Conservation (phyloP, 2,888 invertebrate genomes). For the Eilema griseolum region DNA sequence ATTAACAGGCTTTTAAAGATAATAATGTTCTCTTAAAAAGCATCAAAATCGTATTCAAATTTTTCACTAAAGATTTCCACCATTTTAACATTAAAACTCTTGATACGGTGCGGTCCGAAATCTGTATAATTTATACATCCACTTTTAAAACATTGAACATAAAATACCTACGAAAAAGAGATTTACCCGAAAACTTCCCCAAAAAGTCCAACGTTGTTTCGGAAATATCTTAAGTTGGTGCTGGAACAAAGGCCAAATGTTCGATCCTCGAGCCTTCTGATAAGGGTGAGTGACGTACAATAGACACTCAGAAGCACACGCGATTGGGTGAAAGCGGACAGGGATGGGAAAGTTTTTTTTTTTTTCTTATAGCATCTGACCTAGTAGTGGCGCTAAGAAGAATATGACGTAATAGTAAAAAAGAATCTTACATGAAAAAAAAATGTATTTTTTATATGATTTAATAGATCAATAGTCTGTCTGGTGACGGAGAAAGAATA, state of each 20-base stretch:
- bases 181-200: conserved; percentile 14
- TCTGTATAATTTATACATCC: conserved; percentile 19
- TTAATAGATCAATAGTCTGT: too few relatives aligned
- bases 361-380: too few relatives aligned
- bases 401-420: too few relatives aligned
- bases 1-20: background rate
- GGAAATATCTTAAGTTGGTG: conserved; percentile 25
- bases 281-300: conserved; percentile 64
- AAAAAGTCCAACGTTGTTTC: conserved; percentile 6
- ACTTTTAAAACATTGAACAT: conserved; percentile 20
- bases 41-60: background rate
- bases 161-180: conserved; percentile 5
- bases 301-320: conserved; percentile 43
- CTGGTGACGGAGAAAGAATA: too few relatives aligned
- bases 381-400: too few relatives aligned
- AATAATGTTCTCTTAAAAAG: background rate
- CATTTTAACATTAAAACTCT: conserved; percentile 16
- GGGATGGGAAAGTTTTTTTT: background rate
- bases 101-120: background rate
- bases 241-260: conserved; percentile 46
- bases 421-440: too few relatives aligned
- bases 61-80: conserved; percentile 10
- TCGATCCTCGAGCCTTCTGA: conserved; percentile 46
- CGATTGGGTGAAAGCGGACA: conserved; percentile 2
- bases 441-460: too few relatives aligned